Evolutionary conservation across 1,140 invertebrate species (phyloP).

Genomic region (Myzus persicae): DNA sequence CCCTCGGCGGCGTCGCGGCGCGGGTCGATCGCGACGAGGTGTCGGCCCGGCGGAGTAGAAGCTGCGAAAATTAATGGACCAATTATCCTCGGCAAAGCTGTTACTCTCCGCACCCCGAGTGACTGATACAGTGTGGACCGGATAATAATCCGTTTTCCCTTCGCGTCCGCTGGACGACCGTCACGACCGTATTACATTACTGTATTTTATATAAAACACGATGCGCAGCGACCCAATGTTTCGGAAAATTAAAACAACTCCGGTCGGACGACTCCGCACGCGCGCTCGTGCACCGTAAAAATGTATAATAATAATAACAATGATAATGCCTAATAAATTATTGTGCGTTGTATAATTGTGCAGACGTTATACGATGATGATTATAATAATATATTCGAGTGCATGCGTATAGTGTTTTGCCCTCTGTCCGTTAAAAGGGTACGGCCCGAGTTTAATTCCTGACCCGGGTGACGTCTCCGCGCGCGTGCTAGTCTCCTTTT

Average conservation of each 20-base stretch:
- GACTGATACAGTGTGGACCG: slow-evolving; percentile 53
- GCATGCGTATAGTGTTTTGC: background rate
- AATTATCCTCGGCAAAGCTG: slow-evolving; percentile 55
- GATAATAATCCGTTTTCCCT: slow-evolving; percentile 42
- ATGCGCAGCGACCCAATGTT: slow-evolving; percentile 43
- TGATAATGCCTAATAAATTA: slow-evolving; percentile 17
- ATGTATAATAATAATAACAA: background rate
- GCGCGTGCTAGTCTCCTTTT: background rate
- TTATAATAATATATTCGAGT: background rate
- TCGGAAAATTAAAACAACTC: slow-evolving; percentile 55
- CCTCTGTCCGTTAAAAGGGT: background rate
- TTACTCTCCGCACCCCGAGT: slow-evolving; percentile 35
- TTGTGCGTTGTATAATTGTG: background rate
- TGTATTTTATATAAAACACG: background rate
- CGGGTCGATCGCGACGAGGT: slow-evolving; percentile 5
- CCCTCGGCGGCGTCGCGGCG: slow-evolving; percentile 29
- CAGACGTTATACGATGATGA: background rate
- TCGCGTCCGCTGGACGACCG: background rate
- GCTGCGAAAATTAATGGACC: slow-evolving; percentile 56
- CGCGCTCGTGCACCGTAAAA: background rate
- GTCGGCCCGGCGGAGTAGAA: background rate
- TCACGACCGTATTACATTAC: background rate
- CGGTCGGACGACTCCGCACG: background rate
- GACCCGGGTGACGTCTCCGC: background rate
- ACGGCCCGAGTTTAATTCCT: background rate